Evolutionary conservation across 2,113 vertebrate genomes (phyloP).

Genomic region (Chloroceryle aenea): DNA sequence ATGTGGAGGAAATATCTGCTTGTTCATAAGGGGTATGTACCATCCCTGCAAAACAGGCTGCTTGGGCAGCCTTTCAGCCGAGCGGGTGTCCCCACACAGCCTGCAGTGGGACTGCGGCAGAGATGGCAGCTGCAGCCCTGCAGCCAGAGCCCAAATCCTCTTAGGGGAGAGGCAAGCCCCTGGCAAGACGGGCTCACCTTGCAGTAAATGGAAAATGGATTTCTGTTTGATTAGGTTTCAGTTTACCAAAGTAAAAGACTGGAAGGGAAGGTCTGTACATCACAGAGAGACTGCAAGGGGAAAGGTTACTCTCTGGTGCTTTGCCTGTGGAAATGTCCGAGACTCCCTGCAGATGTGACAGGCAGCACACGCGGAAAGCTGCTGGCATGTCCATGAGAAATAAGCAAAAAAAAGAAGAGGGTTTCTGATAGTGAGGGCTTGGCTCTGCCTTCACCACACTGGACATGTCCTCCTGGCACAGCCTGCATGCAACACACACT

Average conservation of each 20-base stretch:
- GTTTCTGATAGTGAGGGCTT: neutral
- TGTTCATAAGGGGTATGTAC: neutral
- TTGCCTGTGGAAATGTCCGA: neutral
- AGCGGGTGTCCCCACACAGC: fast-evolving
- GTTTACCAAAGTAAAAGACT: neutral
- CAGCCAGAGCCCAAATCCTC: neutral
- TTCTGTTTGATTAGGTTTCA: neutral
- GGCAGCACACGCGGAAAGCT: fast-evolving
- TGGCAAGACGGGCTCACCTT: fast-evolving
- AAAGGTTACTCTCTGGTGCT: neutral
- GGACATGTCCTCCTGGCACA: neutral
- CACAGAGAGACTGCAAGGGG: fast-evolving
- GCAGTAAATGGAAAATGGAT: fast-evolving
- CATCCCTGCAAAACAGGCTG: no score
- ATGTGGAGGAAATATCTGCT: neutral
- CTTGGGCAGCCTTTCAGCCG: neutral
- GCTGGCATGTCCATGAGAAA: neutral
- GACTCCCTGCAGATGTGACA: neutral
- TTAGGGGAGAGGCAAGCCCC: fast-evolving
- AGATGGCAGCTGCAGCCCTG: neutral
- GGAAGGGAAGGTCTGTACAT: neutral
- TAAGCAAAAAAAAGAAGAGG: neutral
- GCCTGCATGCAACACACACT: neutral
- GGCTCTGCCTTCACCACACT: neutral
- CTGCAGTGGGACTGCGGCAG: neutral